Conservation (phyloP, 2,113 vertebrate species). For the Muntiacus muntjak region DNA sequence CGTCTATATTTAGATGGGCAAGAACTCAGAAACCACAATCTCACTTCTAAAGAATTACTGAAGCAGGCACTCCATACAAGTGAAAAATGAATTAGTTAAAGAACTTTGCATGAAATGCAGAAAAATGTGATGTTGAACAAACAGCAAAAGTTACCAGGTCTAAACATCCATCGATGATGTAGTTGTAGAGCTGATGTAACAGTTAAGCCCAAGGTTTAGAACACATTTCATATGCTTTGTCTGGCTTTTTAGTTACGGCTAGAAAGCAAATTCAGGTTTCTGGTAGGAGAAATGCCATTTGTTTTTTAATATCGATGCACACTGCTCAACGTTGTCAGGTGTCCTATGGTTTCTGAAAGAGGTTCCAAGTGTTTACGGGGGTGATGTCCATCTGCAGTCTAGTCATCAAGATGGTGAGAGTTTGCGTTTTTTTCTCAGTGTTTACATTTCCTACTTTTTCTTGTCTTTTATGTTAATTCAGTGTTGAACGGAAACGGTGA, state of each 20-base stretch:
- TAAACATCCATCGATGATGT: background rate
- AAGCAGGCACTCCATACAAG: background rate
- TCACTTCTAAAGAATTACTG: background rate
- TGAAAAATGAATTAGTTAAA: background rate
- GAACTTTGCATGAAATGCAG: background rate
- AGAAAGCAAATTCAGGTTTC: background rate
- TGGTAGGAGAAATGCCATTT: background rate
- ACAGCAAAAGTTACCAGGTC: background rate
- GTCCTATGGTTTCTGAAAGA: background rate
- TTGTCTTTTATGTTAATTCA: background rate
- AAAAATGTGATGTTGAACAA: background rate
- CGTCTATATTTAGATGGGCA: too few relatives aligned
- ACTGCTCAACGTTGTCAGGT: background rate
- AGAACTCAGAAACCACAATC: background rate
- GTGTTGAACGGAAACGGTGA: background rate
- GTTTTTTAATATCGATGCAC: background rate
- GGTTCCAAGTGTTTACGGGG: rapidly evolving
- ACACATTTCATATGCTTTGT: background rate
- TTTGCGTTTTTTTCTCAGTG: too few relatives aligned
- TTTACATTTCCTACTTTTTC: background rate
- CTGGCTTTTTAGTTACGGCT: background rate
- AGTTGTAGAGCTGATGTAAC: background rate
- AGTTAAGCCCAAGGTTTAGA: background rate
- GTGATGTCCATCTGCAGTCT: rapidly evolving
- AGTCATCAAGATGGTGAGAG: background rate